Percentiles rank a stretch among this genome's conserved stretches.
Evolutionary conservation across 2,888 invertebrate species (phyloP).

Genomic region (Lepidochitona cinerea): DNA sequence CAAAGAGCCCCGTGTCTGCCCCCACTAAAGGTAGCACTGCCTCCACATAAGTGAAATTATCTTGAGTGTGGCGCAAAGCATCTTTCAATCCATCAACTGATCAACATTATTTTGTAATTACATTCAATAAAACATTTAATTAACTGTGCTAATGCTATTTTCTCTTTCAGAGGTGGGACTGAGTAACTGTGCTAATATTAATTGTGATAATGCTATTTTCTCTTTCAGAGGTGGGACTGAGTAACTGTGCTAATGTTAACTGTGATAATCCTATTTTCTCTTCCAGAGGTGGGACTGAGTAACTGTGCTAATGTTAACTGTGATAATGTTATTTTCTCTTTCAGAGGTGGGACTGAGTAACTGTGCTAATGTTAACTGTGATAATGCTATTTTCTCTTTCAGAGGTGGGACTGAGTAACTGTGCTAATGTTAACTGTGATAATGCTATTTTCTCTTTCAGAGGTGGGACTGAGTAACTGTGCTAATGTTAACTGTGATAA

Average conservation of each 20-base stretch:
- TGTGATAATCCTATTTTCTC: slow-evolving; percentile 25
- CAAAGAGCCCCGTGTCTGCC: too few species aligned
- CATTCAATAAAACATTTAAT: too few species aligned
- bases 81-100: too few species aligned
- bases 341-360: slow-evolving; percentile 33
- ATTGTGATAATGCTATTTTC: slow-evolving; percentile 28
- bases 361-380: slow-evolving; percentile 35
- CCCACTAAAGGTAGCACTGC: too few species aligned
- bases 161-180: slow-evolving; percentile 32
- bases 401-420: slow-evolving; percentile 33
- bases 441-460: slow-evolving; percentile 38
- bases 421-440: slow-evolving; percentile 34
- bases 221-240: slow-evolving; percentile 33
- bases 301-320: slow-evolving; percentile 34
- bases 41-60: too few species aligned
- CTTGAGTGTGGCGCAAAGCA: too few species aligned
- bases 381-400: too few species aligned
- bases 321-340: too few species aligned
- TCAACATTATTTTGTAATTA: too few species aligned
- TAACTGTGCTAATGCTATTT: too few species aligned
- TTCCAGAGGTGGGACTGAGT: slow-evolving; percentile 33
- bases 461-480: slow-evolving; percentile 30
- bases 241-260: slow-evolving; percentile 29
- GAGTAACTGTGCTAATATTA: slow-evolving; percentile 29
- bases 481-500: slow-evolving; percentile 33